Base-by-base conservation (phyloP, 2,888 invertebrate genomes). In the Sarcophaga subvicina region DNA sequence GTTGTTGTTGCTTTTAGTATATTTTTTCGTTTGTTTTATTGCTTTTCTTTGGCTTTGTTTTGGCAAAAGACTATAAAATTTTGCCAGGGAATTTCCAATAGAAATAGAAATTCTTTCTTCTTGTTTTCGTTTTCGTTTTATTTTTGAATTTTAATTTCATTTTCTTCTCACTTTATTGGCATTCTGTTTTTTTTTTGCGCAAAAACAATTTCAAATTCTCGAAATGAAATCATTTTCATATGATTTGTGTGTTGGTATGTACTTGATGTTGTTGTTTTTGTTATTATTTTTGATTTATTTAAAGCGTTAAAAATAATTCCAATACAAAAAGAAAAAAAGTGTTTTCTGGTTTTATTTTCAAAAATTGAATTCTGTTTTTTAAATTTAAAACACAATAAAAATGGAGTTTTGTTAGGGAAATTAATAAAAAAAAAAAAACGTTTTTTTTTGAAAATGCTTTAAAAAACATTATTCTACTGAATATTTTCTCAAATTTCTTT, bases 61-160 rank as follows among this genome's bases (percentile, higher is more conserved):
- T 85, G 82, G 79, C 76, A 80, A 73, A 73, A 49, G 60, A 72
- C 12, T 64, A 64, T 37, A 73, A 73, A 77, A 59, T 80, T 69
- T 72, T 78, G 77, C 85, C 85, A 85, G 81, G 87, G 79, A 87
- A 79, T 71, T 85, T 87, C 82, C 85, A 82, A 84, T 85, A 37
- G 81, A 85, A 82, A 85, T 66, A 67, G 47, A 82, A 78, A 79
- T 85, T 78, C 75, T 54, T 60, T 22, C 22, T 22, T 22, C 17
- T 63, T 67, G 47, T 4, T 60, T 80, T 71, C 11, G 14, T 49
- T 54, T 49, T 47, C 54, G 49, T 76, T 72, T 60, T 27, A 62
- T 27, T 2, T 67, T 66, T 27, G 66, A 17, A 27, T 17, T 8
- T 4, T 27, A 25, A 12, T 49, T 72, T 62, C 20, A 4, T 22